phyloP scores from a whole-genome alignment of 1,140 invertebrate genomes.

The Potamilus streckersoni region DNA sequence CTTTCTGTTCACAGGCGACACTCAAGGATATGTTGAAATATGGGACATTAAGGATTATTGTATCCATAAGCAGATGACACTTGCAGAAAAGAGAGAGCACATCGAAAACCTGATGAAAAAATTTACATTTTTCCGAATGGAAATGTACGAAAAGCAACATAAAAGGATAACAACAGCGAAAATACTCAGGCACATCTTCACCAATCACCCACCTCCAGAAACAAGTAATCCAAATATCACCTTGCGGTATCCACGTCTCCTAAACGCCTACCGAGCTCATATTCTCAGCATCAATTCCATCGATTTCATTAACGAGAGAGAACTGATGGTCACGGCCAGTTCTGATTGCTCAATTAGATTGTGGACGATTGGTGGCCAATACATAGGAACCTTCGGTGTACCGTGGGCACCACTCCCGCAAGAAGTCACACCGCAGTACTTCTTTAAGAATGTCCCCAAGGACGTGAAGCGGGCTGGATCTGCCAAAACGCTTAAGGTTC shows the following conservation, averaged over 20 bases:
- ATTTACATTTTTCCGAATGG: constrained; percentile 74
- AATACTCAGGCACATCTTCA: constrained; percentile 21
- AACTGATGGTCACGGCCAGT: constrained; percentile 71
- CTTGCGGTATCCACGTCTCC: constrained; percentile 72
- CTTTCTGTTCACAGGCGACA: constrained; percentile 61
- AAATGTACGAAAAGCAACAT: constrained; percentile 15
- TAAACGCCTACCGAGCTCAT: constrained; percentile 76
- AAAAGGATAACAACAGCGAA: constrained; percentile 17
- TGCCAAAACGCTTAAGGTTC: constrained; percentile 41
- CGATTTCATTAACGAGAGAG: constrained; percentile 72
- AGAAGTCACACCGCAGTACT: constrained; percentile 13
- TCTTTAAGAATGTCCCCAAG: constrained; percentile 32
- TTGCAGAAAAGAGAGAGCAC: constrained; percentile 55
- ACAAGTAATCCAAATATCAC: constrained; percentile 44
- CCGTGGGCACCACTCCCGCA: constrained; percentile 37
- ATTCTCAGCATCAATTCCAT: constrained; percentile 73
- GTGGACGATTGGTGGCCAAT: constrained; percentile 45
- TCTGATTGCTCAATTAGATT: constrained; percentile 75
- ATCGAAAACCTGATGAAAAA: constrained; percentile 74
- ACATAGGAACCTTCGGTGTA: constrained; percentile 50
- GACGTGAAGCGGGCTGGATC: constrained; percentile 43
- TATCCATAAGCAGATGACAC: constrained; percentile 35
- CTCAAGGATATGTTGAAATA: constrained; percentile 59
- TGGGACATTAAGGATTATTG: constrained; percentile 62
- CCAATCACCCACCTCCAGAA: constrained; percentile 38